Evolutionary conservation across 2,797 vertebrate species (phyloP).

Genomic region (Notolepis coatsorum): DNA sequence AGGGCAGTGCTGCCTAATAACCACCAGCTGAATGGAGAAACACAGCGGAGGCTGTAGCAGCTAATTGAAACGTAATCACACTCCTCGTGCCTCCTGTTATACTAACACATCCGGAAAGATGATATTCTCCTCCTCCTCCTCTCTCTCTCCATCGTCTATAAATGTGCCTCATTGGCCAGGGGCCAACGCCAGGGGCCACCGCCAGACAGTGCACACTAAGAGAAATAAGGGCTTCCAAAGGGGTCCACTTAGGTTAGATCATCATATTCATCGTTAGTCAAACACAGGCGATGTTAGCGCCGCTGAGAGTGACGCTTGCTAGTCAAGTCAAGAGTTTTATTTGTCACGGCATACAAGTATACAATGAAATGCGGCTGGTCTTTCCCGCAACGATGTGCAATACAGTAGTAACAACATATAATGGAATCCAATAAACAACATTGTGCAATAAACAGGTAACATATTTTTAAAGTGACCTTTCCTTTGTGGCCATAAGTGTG

Average conservation of each 20-base stretch:
- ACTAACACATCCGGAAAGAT: constrained; percentile 20
- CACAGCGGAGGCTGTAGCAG: constrained; percentile 35
- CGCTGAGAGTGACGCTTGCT: neutral
- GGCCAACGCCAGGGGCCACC: neutral
- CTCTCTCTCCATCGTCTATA: constrained; percentile 5
- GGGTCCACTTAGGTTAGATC: neutral
- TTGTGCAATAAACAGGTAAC: too few species aligned
- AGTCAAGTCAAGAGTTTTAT: too few species aligned
- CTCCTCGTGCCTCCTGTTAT: constrained; percentile 29
- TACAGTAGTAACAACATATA: too few species aligned
- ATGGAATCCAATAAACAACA: too few species aligned
- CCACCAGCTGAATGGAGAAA: constrained; percentile 39
- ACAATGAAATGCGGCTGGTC: too few species aligned
- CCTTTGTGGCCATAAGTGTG: too few species aligned
- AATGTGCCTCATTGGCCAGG: neutral
- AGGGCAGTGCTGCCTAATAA: constrained; percentile 53
- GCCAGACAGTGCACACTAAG: neutral
- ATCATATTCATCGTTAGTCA: neutral
- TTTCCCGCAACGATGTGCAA: too few species aligned
- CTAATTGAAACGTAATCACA: constrained; percentile 63
- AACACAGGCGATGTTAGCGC: neutral
- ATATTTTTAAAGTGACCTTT: too few species aligned
- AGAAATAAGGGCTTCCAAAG: neutral
- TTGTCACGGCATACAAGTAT: too few species aligned
- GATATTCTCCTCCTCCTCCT: constrained; percentile 2